A percentile compares a stretch with the other conserved stretches of the same genome.
Conservation (phyloP, 2,888 invertebrate genomes). For the Orthonychiurus folsomi region DNA sequence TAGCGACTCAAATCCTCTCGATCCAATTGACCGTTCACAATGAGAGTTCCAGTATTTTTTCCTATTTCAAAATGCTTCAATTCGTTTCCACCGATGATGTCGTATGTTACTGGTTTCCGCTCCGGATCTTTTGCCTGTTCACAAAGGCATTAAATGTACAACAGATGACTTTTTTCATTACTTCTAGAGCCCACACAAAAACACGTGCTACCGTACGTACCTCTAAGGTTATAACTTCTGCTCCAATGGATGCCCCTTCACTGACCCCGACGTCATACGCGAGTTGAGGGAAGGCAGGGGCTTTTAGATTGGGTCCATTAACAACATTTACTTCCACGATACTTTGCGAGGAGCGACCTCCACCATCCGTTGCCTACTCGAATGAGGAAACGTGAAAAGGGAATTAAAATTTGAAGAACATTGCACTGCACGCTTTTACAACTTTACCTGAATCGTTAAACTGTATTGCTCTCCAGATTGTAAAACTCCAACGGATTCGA, state of each 20-base stretch:
- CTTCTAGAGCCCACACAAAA: too few species aligned
- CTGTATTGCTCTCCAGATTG: constrained; percentile 82
- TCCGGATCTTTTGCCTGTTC: constrained; percentile 36
- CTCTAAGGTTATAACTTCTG: constrained; percentile 41
- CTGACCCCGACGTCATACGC: constrained; percentile 80
- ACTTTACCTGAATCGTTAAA: constrained; percentile 63
- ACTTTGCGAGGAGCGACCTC: constrained; percentile 70
- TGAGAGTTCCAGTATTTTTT: constrained; percentile 75
- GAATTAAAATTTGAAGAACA: not conserved
- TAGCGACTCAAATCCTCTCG: constrained; percentile 81
- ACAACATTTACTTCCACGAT: constrained; percentile 76
- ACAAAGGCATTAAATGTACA: too few species aligned
- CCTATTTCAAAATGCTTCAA: constrained; percentile 79
- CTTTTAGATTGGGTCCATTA: constrained; percentile 70
- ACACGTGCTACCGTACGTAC: constrained; percentile 27
- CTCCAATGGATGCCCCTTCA: constrained; percentile 68
- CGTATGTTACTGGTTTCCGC: constrained; percentile 64
- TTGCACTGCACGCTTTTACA: too few species aligned
- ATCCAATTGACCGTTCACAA: constrained; percentile 73
- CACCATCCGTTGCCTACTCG: constrained; percentile 61
- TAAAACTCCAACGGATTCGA: constrained; percentile 67
- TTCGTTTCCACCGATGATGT: constrained; percentile 79
- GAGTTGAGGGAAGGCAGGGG: constrained; percentile 71
- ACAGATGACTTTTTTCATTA: too few species aligned
- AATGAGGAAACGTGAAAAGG: constrained; percentile 12